Base-by-base conservation (phyloP, 2,888 invertebrate genomes). In the Mimas tiliae region DNA sequence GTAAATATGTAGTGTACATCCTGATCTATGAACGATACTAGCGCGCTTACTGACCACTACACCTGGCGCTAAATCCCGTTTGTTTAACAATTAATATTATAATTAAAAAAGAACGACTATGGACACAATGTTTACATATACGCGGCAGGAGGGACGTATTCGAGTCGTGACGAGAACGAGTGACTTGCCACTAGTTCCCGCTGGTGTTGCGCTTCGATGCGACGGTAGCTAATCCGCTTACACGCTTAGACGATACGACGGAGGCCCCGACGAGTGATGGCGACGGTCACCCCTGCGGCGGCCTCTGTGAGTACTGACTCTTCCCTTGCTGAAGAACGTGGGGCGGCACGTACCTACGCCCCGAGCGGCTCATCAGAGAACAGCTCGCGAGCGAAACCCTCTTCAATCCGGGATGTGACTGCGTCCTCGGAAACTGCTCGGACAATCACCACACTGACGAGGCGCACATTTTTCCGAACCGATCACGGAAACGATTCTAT, bases 311-410 rank as follows among this genome's bases (percentile, higher is more conserved):
- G 4, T 27, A 27, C 27, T 27, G 19, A 19, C 19, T 19, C 19
- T 0, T 50, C 2, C 50, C 19, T 45, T 45, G 14, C 14, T 11
- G 14, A 14, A 45, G 14, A n/a, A 48, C 12, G 52, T 21, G 19
- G 0, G 11, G n/a, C 16, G 38, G 11, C 68, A 70, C 70, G 67
- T 70, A 76, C 68, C 71, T 67, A 65, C 47, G 63, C 47, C 51
- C 62, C 47, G 52, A 48, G 64, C 66, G 62, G 64, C 66, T 47
- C 71, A 68, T 66, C 65, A 67, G 71, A 38, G 63, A 14, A 12
- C 58, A 58, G 19, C 55, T 38, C 38, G 34, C 34, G 38, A 33
- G 47, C 16, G 12, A 16, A 58, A 38, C 38, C 11, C 16, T 14
- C 64, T 42, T 42, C 58, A 19, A 58, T 42, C 38, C 38, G 38